Percentiles rank a stretch among this genome's conserved stretches.
phyloP scores from a whole-genome alignment of 2,113 vertebrate genomes.

The Paracanthobrama guichenoti region DNA sequence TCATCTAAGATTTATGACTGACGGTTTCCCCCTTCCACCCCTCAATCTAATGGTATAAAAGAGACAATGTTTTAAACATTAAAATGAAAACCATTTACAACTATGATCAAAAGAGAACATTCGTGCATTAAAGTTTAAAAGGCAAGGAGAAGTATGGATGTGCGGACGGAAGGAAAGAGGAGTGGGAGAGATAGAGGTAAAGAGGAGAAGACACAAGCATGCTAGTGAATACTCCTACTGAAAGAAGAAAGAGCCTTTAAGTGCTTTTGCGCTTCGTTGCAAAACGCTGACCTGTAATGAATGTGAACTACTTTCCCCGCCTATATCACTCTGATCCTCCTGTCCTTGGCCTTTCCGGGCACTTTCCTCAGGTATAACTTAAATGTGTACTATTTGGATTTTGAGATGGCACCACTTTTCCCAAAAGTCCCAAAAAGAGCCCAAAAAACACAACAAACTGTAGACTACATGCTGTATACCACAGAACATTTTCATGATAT shows the following conservation, averaged over 20 bases:
- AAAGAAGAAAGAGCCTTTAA: constrained; percentile 70
- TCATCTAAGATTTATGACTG: constrained; percentile 95
- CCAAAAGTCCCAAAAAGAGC: neutral
- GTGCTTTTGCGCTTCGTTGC: constrained; percentile 72
- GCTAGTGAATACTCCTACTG: constrained; percentile 62
- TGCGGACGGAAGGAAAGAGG: constrained; percentile 71
- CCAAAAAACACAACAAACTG: constrained; percentile 27
- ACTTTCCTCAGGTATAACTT: constrained; percentile 17
- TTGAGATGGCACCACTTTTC: neutral
- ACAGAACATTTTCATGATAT: neutral
- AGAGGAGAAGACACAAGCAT: constrained; percentile 28
- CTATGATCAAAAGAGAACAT: constrained; percentile 93
- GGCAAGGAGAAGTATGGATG: constrained; percentile 80
- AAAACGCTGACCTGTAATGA: constrained; percentile 81
- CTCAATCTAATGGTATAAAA: constrained; percentile 91
- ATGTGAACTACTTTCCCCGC: constrained; percentile 68
- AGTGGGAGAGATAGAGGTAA: constrained; percentile 60
- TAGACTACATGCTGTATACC: neutral
- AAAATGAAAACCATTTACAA: constrained; percentile 98
- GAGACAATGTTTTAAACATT: constrained; percentile 99
- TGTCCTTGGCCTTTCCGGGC: neutral
- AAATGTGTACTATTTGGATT: constrained; percentile 13
- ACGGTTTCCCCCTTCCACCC: constrained; percentile 80
- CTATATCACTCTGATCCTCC: constrained; percentile 36
- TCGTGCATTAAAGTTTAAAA: constrained; percentile 94